Base-by-base conservation (phyloP, 2,113 vertebrate genomes). In the Malurus cyaneus region DNA sequence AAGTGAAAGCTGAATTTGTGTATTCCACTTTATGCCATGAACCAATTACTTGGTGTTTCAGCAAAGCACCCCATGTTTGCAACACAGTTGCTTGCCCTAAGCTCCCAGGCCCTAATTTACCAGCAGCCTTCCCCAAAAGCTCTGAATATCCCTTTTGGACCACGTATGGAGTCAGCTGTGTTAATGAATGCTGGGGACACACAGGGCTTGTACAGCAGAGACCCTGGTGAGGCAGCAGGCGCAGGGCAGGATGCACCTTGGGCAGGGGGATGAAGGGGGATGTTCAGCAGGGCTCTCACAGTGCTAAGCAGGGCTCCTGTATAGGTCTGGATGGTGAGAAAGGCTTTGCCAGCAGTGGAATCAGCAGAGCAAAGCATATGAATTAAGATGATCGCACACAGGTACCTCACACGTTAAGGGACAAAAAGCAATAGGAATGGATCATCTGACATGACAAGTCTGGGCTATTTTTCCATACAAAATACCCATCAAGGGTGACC, bases 161-260 rank as follows among this genome's bases (percentile, higher is more conserved):
- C 39, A 28, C 1, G 1, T 2, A 3, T 29, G 61, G 47, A 74
- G 26, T 4, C 32, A 34, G 50, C 8, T 62, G 36, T 2, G 1
- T n/a, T 28, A 18, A 0, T 39, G 13, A 57, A 28, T 7, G 14
- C 29, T 44, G 52, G 16, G 49, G n/a, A 9, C 56, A 49, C 1
- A 5, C 0, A 3, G 15, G 61, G 32, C 31, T 14, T 0, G 2
- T 1, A 14, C 0, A 6, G 41, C 42, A n/a, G 25, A 41, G 26
- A 5, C 11, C 18, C 14, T 2, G 2, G 69, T 3, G 42, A 70
- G 9, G 25, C 6, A 4, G 65, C 24, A 60, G 65, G 16, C 70
- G 18, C 36, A 64, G 24, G 18, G 12, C 2, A 64, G 36, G 53
- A 16, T 3, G 28, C 13, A 34, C 12, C 67, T 7, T 5, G 31